Percentiles rank a stretch among this genome's conserved stretches.
These are phyloP conservation scores for Polyommatus iphigenia DNA, from an alignment of 2,888 invertebrate genomes.

Conservation along the genomic window DNA sequence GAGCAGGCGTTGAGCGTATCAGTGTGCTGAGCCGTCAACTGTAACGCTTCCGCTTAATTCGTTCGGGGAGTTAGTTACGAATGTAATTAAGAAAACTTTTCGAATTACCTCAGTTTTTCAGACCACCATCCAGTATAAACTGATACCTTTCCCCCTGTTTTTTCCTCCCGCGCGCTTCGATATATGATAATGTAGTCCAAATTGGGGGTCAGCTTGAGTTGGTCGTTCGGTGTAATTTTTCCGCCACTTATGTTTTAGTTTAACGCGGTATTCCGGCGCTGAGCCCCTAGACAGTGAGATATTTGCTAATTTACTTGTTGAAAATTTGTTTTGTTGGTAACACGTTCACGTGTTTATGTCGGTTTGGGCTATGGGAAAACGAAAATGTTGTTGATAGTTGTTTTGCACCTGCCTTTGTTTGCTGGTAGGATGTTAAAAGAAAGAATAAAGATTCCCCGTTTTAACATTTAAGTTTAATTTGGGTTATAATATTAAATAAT, in stretches of 20 bases:
- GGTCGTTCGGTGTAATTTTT: conserved; percentile 64
- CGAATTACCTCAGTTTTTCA: conserved; percentile 76
- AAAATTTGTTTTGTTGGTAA: conserved; percentile 67
- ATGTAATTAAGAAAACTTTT: conserved; percentile 77
- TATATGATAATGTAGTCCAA: conserved; percentile 38
- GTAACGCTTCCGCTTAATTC: conserved; percentile 67
- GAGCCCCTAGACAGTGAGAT: conserved; percentile 71
- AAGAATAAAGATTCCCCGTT: background rate
- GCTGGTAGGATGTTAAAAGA: background rate
- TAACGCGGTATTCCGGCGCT: conserved; percentile 59
- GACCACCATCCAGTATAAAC: conserved; percentile 52
- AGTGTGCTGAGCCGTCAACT: conserved; percentile 35
- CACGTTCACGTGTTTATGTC: conserved; percentile 41
- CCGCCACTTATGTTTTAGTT: conserved; percentile 73
- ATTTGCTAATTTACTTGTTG: conserved; percentile 74
- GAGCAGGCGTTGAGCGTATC: conserved; percentile 10
- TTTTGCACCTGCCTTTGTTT: background rate
- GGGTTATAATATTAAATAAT: background rate
- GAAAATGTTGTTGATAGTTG: conserved; percentile 9
- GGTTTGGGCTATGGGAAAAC: conserved; percentile 18
- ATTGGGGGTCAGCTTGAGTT: conserved; percentile 50
- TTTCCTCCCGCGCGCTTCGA: conserved; percentile 35
- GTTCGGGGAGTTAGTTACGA: conserved; percentile 72
- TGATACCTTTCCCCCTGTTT: conserved; percentile 47
- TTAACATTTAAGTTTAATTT: background rate